phyloP scores from a whole-genome alignment of 2,113 vertebrate genomes.

The Ophiodon elongatus region DNA sequence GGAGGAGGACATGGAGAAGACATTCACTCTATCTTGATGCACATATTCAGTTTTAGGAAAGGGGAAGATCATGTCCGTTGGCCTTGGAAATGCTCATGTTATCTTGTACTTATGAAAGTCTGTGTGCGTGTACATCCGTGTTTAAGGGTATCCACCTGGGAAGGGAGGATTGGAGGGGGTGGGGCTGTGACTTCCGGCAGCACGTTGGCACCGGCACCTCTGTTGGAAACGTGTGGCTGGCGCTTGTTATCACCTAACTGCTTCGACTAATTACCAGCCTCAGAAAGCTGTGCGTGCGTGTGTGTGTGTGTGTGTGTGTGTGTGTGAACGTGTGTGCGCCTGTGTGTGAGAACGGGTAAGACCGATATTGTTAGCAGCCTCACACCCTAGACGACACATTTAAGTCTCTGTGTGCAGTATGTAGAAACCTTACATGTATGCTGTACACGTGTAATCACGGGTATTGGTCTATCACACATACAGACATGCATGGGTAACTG shows the following conservation, averaged over 20 bases:
- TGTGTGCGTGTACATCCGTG: background rate
- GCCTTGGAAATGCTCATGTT: background rate
- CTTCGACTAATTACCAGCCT: conserved; percentile 71
- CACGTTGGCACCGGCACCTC: conserved; percentile 63
- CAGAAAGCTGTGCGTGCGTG: conserved; percentile 1
- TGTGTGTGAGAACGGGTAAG: conserved; percentile 15
- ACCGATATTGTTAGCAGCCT: conserved; percentile 51
- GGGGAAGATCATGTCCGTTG: conserved; percentile 1
- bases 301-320: background rate
- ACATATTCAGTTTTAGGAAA: conserved; percentile 18
- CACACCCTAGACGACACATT: conserved; percentile 60
- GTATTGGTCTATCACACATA: background rate
- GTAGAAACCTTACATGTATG: conserved; percentile 17
- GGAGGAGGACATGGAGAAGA: conserved; percentile 47
- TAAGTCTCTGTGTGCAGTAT: conserved; percentile 1
- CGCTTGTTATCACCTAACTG: conserved; percentile 77
- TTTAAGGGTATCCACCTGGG: conserved; percentile 1
- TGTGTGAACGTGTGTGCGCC: background rate
- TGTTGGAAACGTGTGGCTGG: conserved; percentile 66
- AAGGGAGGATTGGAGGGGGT: conserved; percentile 27
- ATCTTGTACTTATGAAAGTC: background rate
- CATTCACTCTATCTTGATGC: conserved; percentile 16
- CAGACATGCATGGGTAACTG: background rate
- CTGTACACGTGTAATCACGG: background rate
- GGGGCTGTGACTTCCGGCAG: conserved; percentile 62